phyloP scores from a whole-genome alignment of 2,888 invertebrate species.

The Drosophila tripunctata region DNA sequence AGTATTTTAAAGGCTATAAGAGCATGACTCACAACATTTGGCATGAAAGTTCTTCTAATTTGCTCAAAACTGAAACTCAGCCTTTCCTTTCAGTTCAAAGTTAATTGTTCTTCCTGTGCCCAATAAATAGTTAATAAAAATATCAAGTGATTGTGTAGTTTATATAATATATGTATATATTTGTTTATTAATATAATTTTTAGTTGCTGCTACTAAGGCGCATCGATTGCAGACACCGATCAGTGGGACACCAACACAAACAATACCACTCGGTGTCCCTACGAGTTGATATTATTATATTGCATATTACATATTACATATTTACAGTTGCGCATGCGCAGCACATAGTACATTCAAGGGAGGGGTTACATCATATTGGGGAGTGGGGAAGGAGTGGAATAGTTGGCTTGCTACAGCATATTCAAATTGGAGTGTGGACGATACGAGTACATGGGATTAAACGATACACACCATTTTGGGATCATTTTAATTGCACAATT shows the following conservation, averaged over 20 bases:
- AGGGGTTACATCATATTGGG: constrained; percentile 12
- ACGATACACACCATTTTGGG: constrained; percentile 20
- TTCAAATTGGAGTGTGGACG: not conserved
- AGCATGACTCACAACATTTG: too few relatives aligned
- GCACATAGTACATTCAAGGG: constrained; percentile 18
- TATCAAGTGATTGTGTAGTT: not conserved
- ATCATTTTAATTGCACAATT: constrained; percentile 47
- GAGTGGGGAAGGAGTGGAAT: not conserved
- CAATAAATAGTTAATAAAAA: not conserved
- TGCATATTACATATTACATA: constrained; percentile 72
- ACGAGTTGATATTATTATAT: constrained; percentile 20
- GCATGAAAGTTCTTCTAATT: too few relatives aligned
- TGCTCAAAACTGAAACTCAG: too few relatives aligned
- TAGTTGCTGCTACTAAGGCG: constrained; percentile 38
- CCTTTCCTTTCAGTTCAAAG: too few relatives aligned
- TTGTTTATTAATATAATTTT: constrained; percentile 12
- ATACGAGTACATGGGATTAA: constrained; percentile 12
- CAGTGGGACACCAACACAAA: constrained; percentile 4
- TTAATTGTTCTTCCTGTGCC: too few relatives aligned
- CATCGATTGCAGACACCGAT: constrained; percentile 12
- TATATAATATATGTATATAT: not conserved
- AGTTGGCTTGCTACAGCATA: constrained; percentile 1
- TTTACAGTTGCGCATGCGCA: constrained; percentile 46
- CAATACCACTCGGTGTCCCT: constrained; percentile 8
- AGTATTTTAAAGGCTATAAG: too few relatives aligned